Evolutionary conservation across 2,888 invertebrate species (phyloP), one percentile per base, ranked within the genome.

Genomic region (Acleris sparsana): DNA sequence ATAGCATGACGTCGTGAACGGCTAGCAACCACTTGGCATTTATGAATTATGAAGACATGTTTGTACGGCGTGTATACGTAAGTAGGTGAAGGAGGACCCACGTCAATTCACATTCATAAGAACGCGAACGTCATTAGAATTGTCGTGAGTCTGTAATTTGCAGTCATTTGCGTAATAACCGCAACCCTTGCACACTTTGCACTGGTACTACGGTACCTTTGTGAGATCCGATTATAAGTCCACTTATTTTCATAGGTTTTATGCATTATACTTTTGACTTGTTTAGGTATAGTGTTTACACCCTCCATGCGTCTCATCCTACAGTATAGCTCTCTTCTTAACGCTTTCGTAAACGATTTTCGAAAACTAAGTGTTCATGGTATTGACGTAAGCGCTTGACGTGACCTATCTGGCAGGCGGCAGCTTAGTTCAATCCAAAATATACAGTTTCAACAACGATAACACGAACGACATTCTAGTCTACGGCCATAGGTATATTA

Each of bases 141-240:
- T 87, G 86, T 83, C 80, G 77, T 76, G 74, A 75, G 78, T 73
- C 80, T 83, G 75, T 84, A 75, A 86, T 88, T 87, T 82, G 78
- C 69, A 63, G 82, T 78, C 78, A 87, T 88, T 88, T 87, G 87
- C 84, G 81, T 87, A 87, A 85, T 84, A 76, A 79, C 78, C 71
- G 72, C 73, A 80, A 83, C 82, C 82, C 83, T 84, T 83, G 86
- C 75, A 60, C 61, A 66, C 76, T 74, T 60, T 51, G 59, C 64
- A 59, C 53, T 49, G 53, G 57, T 61, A 39, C 13, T 39, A 4
- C 29, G 52, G 43, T 62, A 52, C 33, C 56, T 33, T 62, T 51
- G 65, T 56, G 62, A 56, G 55, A 55, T 49, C 49, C 55, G 49
- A 65, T 61, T 61, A 46, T 46, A 29, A 25, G 29, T 46, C 44